Evolutionary conservation across 2,113 vertebrate species (phyloP).

Genomic region (Fregata magnificens): DNA sequence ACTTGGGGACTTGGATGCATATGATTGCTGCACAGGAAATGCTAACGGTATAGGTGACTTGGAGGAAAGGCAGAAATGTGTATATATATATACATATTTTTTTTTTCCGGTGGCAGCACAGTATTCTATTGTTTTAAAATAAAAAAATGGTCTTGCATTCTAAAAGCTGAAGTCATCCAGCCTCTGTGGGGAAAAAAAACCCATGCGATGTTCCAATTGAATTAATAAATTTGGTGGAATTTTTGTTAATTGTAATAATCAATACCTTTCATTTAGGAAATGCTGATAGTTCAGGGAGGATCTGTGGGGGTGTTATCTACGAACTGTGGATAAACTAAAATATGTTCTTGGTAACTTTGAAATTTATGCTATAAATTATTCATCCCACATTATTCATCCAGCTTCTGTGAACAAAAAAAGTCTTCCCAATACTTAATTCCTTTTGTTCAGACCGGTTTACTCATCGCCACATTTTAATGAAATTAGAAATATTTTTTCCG

Average conservation of each 20-base stretch:
- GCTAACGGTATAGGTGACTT: accelerated
- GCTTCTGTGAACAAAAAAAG: background rate
- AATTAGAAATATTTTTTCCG: background rate
- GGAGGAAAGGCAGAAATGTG: background rate
- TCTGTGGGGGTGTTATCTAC: background rate
- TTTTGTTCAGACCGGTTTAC: background rate
- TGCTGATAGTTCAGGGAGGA: background rate
- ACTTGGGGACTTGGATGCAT: accelerated
- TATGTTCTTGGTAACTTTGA: background rate
- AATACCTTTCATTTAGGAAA: background rate
- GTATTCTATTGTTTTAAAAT: background rate
- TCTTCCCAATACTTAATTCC: background rate
- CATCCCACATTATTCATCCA: background rate
- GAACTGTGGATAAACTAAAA: background rate
- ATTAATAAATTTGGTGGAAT: background rate
- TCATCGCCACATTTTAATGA: background rate
- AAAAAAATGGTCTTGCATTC: background rate
- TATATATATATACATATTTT: too few species aligned
- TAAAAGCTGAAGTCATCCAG: background rate
- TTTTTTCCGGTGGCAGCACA: too few species aligned
- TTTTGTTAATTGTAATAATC: accelerated
- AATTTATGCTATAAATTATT: background rate
- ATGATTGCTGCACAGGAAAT: background rate
- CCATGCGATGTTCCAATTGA: accelerated
- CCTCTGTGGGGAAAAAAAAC: accelerated